A percentile compares a stretch with the other conserved stretches of the same genome.
phyloP scores from a whole-genome alignment of 2,888 invertebrate genomes.

The Andrena haemorrhoa region DNA sequence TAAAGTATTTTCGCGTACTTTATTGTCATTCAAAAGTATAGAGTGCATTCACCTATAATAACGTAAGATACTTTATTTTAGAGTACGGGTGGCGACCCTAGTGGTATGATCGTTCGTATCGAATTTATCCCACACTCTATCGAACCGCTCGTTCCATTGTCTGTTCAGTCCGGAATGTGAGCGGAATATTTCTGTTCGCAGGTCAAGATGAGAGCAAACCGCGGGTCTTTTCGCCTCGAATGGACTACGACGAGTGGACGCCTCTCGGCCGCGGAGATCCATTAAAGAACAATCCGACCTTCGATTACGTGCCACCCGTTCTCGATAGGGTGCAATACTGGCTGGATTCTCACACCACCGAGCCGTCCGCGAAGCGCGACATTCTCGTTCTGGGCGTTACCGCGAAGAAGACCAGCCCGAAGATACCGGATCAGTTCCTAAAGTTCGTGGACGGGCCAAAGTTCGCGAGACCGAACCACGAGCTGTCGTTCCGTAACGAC shows the following conservation, averaged over 20 bases:
- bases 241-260: constrained; percentile 95
- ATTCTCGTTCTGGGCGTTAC: constrained; percentile 90
- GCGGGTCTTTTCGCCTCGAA: constrained; percentile 89
- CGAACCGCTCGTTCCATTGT: neutral
- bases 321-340: constrained; percentile 93
- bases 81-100: too few species aligned
- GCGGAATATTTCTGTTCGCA: constrained; percentile 62
- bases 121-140: neutral
- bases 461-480: constrained; percentile 79
- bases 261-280: constrained; percentile 94
- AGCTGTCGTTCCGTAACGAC: constrained; percentile 71
- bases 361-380: constrained; percentile 89
- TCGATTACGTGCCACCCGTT: constrained; percentile 93
- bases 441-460: constrained; percentile 86
- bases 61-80: too few species aligned
- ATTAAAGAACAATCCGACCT: constrained; percentile 93
- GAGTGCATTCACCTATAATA: too few species aligned
- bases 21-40: too few species aligned
- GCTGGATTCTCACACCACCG: constrained; percentile 88
- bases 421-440: constrained; percentile 84
- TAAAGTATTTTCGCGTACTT: too few species aligned
- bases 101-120: neutral
- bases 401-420: constrained; percentile 88
- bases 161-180: neutral
- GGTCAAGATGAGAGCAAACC: constrained; percentile 72